Evolutionary conservation across 2,797 vertebrate species (phyloP), one percentile per base, ranked within the genome.

Genomic region (Sciaenops ocellatus): DNA sequence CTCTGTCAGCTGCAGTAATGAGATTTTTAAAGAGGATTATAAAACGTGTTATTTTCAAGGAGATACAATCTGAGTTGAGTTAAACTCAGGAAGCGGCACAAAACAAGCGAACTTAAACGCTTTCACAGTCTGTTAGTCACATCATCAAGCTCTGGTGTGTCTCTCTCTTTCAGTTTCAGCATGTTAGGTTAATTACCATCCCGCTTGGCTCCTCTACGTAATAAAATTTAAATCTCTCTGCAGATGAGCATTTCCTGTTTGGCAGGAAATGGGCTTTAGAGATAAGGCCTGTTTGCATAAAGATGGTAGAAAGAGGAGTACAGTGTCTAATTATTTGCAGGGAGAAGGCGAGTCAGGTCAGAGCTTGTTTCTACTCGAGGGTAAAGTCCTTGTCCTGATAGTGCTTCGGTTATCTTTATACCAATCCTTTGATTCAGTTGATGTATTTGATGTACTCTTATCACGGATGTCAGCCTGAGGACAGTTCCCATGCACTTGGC

Each of bases 271-370:
- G 42, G 62, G 69, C 79, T 77, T 77, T 28, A 24, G 48, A 89
- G 90, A 93, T 93, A 93, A 92, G 83, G 60, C 5, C 24, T 55
- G 88, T 94, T 89, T 93, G 90, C 88, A 92, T 92, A 89, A 88
- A 93, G 81, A 92, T 87, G 89, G 83, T 46, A 74, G 72, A 76
- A 62, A 62, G 64, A 77, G 57, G 69, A 82, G 69, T 59, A 28
- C 24, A 26, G 68, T 41, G n/a, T 82, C 55, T 90, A 90, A 90
- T 92, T 83, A 85, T 80, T 89, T 79, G 65, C 87, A 86, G 76
- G 69, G 82, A 78, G 69, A 64, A 13, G 57, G 47, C 69, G 74
- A 79, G 51, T 79, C 73, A 13, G 64, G 84, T 82, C 83, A 60
- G 55, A 69, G 69, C 59, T 62, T 44, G 60, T 68, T 84, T 77